phyloP scores from a whole-genome alignment of 1,140 invertebrate genomes.

The Trachelipus rathkii region DNA sequence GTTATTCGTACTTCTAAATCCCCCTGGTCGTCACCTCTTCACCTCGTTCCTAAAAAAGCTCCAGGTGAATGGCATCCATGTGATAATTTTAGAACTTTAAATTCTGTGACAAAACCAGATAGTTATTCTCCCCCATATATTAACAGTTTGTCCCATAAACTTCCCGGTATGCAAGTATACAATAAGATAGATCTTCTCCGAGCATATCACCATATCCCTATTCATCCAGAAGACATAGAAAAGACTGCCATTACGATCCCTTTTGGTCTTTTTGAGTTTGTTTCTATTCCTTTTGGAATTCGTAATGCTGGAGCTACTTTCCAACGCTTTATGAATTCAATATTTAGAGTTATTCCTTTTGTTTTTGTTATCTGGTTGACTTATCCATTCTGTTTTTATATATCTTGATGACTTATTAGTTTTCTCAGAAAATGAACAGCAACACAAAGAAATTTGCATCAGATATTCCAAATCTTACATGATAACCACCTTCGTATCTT shows the following conservation, averaged over 20 bases:
- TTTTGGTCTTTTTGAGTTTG: slow-evolving; percentile 44
- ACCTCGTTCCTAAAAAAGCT: slow-evolving; percentile 46
- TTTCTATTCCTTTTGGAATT: slow-evolving; percentile 32
- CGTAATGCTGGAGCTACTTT: slow-evolving; percentile 34
- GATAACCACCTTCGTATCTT: not conserved
- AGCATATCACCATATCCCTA: slow-evolving; percentile 27
- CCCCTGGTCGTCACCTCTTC: slow-evolving; percentile 45
- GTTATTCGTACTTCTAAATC: slow-evolving; percentile 30
- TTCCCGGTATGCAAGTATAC: slow-evolving; percentile 30
- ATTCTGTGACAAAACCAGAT: slow-evolving; percentile 44
- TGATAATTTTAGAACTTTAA: slow-evolving; percentile 47
- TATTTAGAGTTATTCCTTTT: slow-evolving; percentile 21
- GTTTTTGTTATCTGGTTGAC: too few relatives aligned
- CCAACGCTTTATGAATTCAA: slow-evolving; percentile 34
- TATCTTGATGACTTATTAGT: slow-evolving; percentile 59
- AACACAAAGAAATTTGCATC: not conserved
- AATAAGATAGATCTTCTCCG: slow-evolving; percentile 34
- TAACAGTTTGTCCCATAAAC: slow-evolving; percentile 29
- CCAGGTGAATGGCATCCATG: slow-evolving; percentile 40
- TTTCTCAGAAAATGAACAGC: slow-evolving; percentile 31
- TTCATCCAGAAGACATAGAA: too few relatives aligned
- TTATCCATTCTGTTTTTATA: too few relatives aligned
- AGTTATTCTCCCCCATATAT: slow-evolving; percentile 46
- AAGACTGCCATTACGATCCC: not conserved
- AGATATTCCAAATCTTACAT: slow-evolving; percentile 11